These are phyloP conservation scores for Eudorcas thomsonii DNA, from an alignment of 2,113 vertebrate genomes.

Conservation along the genomic window DNA sequence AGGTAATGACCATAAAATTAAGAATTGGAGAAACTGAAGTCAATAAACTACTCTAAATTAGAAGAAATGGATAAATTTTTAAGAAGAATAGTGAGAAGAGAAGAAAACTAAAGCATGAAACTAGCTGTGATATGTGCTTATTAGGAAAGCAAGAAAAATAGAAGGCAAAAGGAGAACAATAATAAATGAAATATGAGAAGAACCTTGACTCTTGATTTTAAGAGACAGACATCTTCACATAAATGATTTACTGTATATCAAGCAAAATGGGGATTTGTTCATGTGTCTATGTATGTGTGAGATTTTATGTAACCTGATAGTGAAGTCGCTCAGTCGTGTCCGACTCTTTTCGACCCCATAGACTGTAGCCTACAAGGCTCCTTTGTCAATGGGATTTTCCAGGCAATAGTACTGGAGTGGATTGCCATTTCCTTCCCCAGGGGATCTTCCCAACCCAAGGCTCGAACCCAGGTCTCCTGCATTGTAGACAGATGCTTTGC, in stretches of 20 bases:
- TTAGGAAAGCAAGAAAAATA: neutral
- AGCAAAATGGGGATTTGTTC: neutral
- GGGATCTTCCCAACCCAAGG: too few species aligned
- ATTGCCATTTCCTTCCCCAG: too few species aligned
- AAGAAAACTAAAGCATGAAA: neutral
- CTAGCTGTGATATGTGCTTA: neutral
- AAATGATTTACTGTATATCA: neutral
- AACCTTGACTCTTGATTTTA: neutral
- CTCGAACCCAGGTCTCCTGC: rapidly evolving
- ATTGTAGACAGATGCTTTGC: too few species aligned
- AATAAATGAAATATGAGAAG: neutral
- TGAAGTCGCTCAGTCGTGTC: too few species aligned
- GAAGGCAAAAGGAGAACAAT: neutral
- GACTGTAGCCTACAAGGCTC: too few species aligned
- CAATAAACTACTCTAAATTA: neutral
- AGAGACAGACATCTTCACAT: neutral
- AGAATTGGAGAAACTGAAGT: neutral
- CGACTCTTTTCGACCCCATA: too few species aligned
- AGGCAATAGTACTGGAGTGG: too few species aligned
- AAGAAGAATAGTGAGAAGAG: neutral
- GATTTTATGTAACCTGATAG: neutral
- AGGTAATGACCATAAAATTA: neutral
- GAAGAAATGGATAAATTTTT: neutral
- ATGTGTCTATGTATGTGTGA: neutral
- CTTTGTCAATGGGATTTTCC: too few species aligned